Conservation (phyloP, 2,113 vertebrate genomes). For the Calyptomena viridis region DNA sequence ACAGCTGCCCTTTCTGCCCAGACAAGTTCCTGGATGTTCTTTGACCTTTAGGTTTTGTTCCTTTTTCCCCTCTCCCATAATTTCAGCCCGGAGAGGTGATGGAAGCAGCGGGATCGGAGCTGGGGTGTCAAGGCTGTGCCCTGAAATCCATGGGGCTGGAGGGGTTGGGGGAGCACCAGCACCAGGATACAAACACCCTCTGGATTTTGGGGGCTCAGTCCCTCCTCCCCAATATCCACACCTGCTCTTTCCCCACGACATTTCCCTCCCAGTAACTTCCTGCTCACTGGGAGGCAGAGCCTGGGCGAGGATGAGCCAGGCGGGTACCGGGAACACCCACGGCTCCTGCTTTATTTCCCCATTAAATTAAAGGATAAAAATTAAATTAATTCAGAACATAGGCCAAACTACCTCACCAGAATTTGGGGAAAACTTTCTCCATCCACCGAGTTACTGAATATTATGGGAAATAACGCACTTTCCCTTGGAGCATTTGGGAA, state of each 20-base stretch:
- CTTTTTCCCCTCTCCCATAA: fast-evolving
- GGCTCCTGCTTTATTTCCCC: neutral
- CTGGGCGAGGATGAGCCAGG: neutral
- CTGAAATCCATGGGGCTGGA: neutral
- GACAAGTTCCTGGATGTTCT: neutral
- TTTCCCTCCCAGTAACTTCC: neutral
- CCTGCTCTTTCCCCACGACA: neutral
- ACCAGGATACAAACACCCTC: fast-evolving
- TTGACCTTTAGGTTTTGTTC: neutral
- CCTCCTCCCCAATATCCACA: fast-evolving
- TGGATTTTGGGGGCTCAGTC: neutral
- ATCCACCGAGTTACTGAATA: neutral
- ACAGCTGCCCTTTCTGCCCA: neutral
- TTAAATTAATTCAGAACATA: neutral
- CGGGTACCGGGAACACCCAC: neutral
- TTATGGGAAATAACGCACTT: fast-evolving
- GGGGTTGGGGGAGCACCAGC: fast-evolving
- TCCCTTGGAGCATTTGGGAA: neutral
- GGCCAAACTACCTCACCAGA: neutral
- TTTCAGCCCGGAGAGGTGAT: neutral
- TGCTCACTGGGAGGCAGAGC: neutral
- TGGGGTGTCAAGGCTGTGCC: neutral
- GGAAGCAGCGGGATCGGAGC: neutral
- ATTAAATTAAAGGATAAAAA: neutral
- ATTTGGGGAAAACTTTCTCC: neutral